A percentile compares a stretch with the other conserved stretches of the same genome.
Conservation (phyloP, 1,140 invertebrate species). For the Lepidostoma basale region DNA sequence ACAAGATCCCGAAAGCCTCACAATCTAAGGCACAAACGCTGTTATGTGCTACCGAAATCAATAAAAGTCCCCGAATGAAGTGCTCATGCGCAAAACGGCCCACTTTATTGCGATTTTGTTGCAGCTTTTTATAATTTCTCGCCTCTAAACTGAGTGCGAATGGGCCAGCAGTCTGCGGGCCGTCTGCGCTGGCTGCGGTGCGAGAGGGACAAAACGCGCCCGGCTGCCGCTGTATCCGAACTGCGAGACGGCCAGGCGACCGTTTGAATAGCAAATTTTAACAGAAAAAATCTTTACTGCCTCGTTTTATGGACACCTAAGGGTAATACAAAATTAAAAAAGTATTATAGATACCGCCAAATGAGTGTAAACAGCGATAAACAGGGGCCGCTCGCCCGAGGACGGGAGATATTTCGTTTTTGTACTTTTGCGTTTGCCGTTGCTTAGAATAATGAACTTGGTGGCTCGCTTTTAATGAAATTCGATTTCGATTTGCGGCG, state of each 20-base stretch:
- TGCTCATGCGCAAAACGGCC: slow-evolving; percentile 60
- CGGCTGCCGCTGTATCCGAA: slow-evolving; percentile 33
- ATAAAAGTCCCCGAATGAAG: slow-evolving; percentile 67
- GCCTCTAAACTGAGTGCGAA: slow-evolving; percentile 35
- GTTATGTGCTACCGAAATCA: slow-evolving; percentile 70
- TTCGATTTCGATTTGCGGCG: slow-evolving; percentile 34
- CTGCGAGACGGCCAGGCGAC: slow-evolving; percentile 15
- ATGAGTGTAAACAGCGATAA: slow-evolving; percentile 45
- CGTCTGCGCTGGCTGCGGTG: background rate
- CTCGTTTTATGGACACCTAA: slow-evolving; percentile 44
- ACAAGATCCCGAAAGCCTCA: slow-evolving; percentile 35
- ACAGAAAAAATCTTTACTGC: slow-evolving; percentile 46
- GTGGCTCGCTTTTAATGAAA: slow-evolving; percentile 36
- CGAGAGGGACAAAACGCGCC: background rate
- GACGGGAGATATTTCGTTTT: slow-evolving; percentile 29
- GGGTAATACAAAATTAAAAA: slow-evolving; percentile 47
- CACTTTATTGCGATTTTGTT: slow-evolving; percentile 60
- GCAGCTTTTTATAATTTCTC: slow-evolving; percentile 46
- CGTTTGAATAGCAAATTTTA: slow-evolving; percentile 46
- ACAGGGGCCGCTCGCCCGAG: slow-evolving; percentile 17
- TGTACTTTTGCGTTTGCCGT: slow-evolving; percentile 36
- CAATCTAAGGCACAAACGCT: slow-evolving; percentile 50
- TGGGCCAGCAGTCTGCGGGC: slow-evolving; percentile 9
- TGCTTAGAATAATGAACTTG: slow-evolving; percentile 39
- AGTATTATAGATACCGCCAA: slow-evolving; percentile 46